Base-by-base conservation (phyloP, 2,888 invertebrate species). In the Sinhomidia bicolor region DNA sequence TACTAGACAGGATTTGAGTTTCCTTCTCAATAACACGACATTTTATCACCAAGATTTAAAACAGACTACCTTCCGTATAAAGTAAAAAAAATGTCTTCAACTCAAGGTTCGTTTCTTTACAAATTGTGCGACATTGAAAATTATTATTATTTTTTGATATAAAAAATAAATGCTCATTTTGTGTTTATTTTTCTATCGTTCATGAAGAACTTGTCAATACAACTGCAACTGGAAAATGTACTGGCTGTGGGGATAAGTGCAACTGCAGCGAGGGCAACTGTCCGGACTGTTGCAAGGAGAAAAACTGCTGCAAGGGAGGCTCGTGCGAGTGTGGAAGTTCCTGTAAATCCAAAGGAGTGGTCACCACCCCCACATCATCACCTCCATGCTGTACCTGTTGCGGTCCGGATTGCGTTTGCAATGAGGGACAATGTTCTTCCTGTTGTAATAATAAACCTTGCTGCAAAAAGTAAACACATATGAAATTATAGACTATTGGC, bases 321-420 rank as follows among this genome's bases (percentile, higher is more conserved):
- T 14, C 47, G 4, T 74, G 74, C 23, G 26, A 10, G 7, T 74
- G 74, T 29, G 74, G 41, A 20, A 71, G 17, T 10, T 41, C 41
- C 12, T 74, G 74, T 14, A 44, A 74, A 74, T 44, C 47, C 71
- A 47, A 12, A 10, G 65, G 36, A 68, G 3, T n/a, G n/a, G n/a
- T n/a, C n/a, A n/a, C n/a, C n/a, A n/a, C n/a, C n/a, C n/a, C n/a
- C 36, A 29, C 57, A 20, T 57, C 57, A 20, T 57, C 57, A 20
- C 5, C 57, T 20, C 71, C 68, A 7, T 84, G 84, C 41, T 84
- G 84, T 57, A 84, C 74, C 47, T 84, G 84, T 17, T 84, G 84
- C 29, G 84, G 84, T 1, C 44, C 74, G 9, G 60, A 84, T n/a
- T 84, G 84, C 26, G 47, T 44, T 12, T 78, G 85, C 65, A 78